These are phyloP conservation scores for Cyclina sinensis DNA, from an alignment of 1,140 invertebrate species.

Conservation along the genomic window DNA sequence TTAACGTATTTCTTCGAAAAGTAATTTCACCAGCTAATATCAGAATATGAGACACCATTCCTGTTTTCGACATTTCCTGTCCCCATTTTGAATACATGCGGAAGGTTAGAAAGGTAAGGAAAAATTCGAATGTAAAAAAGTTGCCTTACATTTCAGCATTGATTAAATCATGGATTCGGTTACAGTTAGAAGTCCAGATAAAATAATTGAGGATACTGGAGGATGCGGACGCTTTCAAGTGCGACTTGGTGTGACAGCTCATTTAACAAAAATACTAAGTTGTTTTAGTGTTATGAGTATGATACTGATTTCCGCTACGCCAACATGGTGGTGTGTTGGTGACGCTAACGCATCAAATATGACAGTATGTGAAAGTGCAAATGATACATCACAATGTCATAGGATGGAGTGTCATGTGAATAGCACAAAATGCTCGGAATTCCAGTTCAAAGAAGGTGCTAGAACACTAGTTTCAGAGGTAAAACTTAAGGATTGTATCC, in stretches of 20 bases:
- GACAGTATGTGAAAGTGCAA: neutral
- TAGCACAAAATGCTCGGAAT: neutral
- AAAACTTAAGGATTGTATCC: neutral
- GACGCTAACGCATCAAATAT: neutral
- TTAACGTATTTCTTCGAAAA: no score
- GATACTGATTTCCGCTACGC: neutral
- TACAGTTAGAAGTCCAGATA: neutral
- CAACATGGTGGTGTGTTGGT: neutral
- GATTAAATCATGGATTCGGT: no score
- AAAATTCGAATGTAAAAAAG: no score
- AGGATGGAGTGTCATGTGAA: neutral
- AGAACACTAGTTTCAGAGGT: conserved; percentile 36
- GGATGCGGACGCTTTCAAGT: conserved; percentile 18
- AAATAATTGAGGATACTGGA: conserved; percentile 30
- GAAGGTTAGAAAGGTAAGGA: no score
- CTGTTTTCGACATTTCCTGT: no score
- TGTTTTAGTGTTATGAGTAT: neutral
- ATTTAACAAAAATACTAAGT: neutral
- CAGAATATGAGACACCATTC: no score
- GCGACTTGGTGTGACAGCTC: neutral
- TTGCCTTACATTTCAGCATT: no score
- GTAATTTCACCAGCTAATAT: no score
- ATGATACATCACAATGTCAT: neutral
- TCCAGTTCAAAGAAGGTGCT: neutral
- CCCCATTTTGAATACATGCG: no score